These are phyloP conservation scores for Nephrotoma guestfalica DNA, from an alignment of 2,888 invertebrate species.

Conservation along the genomic window DNA sequence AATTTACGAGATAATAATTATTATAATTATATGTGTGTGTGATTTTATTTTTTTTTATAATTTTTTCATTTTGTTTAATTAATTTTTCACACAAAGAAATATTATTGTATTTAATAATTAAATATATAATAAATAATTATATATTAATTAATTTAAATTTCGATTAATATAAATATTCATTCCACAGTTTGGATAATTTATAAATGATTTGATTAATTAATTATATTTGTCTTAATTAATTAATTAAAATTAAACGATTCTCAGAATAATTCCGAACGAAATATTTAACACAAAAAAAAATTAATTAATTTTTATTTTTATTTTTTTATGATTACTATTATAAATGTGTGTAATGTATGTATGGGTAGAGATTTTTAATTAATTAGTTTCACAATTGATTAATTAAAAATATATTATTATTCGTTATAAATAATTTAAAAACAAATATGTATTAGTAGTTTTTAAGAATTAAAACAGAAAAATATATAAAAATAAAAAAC, in stretches of 20 bases:
- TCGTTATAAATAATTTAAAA: neutral
- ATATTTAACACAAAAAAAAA: neutral
- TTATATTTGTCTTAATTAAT: conserved; percentile 1
- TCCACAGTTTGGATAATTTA: neutral
- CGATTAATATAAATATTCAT: neutral
- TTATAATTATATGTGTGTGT: conserved; percentile 3
- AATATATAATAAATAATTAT: neutral
- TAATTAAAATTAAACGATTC: conserved; percentile 3
- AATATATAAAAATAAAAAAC: conserved; percentile 1
- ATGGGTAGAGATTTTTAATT: neutral
- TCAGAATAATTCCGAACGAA: conserved; percentile 1
- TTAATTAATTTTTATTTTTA: neutral
- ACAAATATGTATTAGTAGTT: neutral
- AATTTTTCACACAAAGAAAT: neutral
- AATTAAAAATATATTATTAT: neutral
- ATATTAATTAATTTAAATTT: neutral
- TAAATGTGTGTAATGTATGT: neutral
- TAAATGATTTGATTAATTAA: neutral
- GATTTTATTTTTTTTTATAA: neutral
- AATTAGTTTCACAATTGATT: neutral
- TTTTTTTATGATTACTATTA: neutral
- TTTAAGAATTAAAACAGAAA: neutral
- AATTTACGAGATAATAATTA: neutral
- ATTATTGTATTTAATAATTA: neutral
- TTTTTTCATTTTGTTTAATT: neutral